Base-by-base conservation (phyloP, 2,113 vertebrate genomes). In the Carlito syrichta region DNA sequence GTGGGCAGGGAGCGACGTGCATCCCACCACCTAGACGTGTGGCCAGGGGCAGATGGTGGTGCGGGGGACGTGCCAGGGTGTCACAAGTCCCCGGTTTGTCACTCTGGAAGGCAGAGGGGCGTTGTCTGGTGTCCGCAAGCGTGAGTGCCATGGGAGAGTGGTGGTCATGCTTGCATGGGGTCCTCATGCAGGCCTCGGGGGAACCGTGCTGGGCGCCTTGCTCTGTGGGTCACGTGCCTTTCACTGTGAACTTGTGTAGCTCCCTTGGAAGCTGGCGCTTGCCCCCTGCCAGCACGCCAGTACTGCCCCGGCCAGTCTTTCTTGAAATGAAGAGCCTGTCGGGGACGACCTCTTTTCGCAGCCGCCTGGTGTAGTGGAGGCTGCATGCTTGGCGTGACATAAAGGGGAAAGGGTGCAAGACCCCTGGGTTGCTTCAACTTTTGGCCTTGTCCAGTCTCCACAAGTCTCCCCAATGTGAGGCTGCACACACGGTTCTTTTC, bases 351-450 rank as follows among this genome's bases (percentile, higher is more conserved):
- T 82, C 66, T 52, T 14, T 8, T 14, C 11, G 50, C 12, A 0
- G 3, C 56, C 23, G 48, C 62, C 54, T 32, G 22, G 0, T 8
- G 45, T 19, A 1, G 3, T 4, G 0, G 30, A 50, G 43, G 27
- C 43, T 0, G 0, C 8, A n/a, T n/a, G n/a, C n/a, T n/a, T n/a
- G n/a, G n/a, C n/a, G 0, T 17, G 38, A 56, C 35, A 40, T n/a
- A 1, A 27, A 73, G 63, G 50, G 50, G 83, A 30, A 16, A 38
- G 58, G 32, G 1, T 43, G 38, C 8, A 30, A 40, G 8, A 1
- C 45, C 8, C 16, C 63, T 2, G 17, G 2, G 12, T 14, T 14
- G 17, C 84, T 27, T 50, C 50, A 58, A 43, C 76, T 35, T 54
- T 13, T 10, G 17, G 56, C 54, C 27, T 14, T 7, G 2, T 58